These are phyloP conservation scores for Platerodrilus igneus DNA, from an alignment of 2,888 invertebrate genomes.

Conservation along the genomic window DNA sequence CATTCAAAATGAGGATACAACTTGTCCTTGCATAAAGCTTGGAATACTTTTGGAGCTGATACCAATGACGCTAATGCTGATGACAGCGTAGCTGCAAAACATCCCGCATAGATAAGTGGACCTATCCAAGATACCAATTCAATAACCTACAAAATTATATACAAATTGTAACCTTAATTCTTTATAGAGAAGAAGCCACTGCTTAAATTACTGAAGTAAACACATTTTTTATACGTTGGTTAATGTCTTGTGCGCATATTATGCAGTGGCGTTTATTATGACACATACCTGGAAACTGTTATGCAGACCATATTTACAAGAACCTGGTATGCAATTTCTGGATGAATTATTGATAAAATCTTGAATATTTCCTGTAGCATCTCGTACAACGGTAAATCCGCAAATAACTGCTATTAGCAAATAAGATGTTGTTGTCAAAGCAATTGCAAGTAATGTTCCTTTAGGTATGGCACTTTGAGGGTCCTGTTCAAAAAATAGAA, in stretches of 20 bases:
- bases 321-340: slow-evolving; percentile 39
- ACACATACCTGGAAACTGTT: slow-evolving; percentile 69
- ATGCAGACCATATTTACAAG: slow-evolving; percentile 67
- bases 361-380: slow-evolving; percentile 68
- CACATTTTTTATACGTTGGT: not conserved
- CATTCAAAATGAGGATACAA: slow-evolving; percentile 86
- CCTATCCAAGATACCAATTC: slow-evolving; percentile 80
- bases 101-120: slow-evolving; percentile 92
- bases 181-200: not conserved
- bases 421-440: slow-evolving; percentile 83
- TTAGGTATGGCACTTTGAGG: slow-evolving; percentile 85
- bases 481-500: slow-evolving; percentile 59
- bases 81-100: slow-evolving; percentile 94
- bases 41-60: slow-evolving; percentile 91
- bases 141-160: slow-evolving; percentile 59
- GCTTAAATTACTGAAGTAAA: not conserved
- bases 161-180: not conserved
- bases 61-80: slow-evolving; percentile 95
- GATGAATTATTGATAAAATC: slow-evolving; percentile 57
- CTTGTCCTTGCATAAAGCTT: slow-evolving; percentile 91
- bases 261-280: not conserved
- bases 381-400: slow-evolving; percentile 70
- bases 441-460: slow-evolving; percentile 88
- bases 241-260: not conserved
- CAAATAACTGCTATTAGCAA: slow-evolving; percentile 75